These are phyloP conservation scores for Porites australiensis DNA, from an alignment of 64 coral and sea anemone genomes.

Conservation along the genomic window DNA sequence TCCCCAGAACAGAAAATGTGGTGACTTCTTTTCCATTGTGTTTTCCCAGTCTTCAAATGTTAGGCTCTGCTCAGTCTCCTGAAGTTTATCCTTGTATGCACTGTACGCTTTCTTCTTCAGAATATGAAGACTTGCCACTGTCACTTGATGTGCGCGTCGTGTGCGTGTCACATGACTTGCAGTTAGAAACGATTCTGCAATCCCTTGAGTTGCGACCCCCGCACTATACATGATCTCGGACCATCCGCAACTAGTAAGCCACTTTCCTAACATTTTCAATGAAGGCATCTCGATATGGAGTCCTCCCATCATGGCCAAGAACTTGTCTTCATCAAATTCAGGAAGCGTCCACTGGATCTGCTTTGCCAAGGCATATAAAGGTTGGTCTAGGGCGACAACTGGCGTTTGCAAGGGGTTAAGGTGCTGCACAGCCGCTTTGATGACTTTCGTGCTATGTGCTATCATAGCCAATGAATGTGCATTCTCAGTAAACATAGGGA, in stretches of 20 bases:
- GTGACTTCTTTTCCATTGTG: conserved; percentile 53
- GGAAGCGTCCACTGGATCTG: conserved; percentile 39
- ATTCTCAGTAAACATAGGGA: conserved; percentile 67
- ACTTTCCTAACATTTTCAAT: conserved; percentile 57
- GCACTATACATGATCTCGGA: conserved; percentile 28
- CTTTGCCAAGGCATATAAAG: conserved; percentile 56
- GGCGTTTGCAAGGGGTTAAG: conserved; percentile 23
- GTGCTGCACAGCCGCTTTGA: conserved; percentile 46
- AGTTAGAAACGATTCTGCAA: conserved; percentile 47
- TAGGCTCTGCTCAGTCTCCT: conserved; percentile 33
- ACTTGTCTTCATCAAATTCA: conserved; percentile 44
- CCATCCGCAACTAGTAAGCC: conserved; percentile 38
- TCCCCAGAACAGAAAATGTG: conserved; percentile 54
- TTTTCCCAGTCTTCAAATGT: conserved; percentile 63
- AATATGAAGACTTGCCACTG: conserved; percentile 10
- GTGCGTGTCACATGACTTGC: conserved; percentile 56
- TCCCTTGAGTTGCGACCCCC: conserved; percentile 41
- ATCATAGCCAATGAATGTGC: conserved; percentile 62
- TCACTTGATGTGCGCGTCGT: conserved; percentile 43
- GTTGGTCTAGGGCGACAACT: conserved; percentile 35
- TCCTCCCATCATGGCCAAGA: conserved; percentile 51
- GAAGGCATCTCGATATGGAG: conserved; percentile 48
- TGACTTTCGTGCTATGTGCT: conserved; percentile 22
- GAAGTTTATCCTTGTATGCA: conserved; percentile 45
- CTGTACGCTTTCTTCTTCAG: conserved; percentile 58